phyloP scores from a whole-genome alignment of 2,888 invertebrate genomes.

The Drosophila anomalipes region DNA sequence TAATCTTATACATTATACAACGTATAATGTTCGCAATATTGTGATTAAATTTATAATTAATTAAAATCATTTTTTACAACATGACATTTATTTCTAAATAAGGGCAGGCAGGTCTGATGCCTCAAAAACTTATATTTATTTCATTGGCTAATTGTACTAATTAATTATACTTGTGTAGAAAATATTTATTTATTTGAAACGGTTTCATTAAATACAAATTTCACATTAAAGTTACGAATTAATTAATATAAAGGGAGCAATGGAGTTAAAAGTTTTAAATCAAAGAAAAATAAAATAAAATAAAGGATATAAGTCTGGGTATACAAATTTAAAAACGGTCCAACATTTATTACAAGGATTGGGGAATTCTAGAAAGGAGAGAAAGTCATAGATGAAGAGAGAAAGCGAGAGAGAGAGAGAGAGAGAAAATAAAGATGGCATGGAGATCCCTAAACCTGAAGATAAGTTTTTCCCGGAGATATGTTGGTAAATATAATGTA shows the following conservation, averaged over 20 bases:
- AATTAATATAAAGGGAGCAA: background rate
- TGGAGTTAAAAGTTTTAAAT: background rate
- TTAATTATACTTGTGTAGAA: background rate
- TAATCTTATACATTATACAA: background rate
- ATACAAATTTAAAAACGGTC: background rate
- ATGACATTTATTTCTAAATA: background rate
- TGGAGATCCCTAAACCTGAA: fast-evolving
- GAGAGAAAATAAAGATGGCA: background rate
- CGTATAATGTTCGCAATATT: background rate
- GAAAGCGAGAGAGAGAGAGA: background rate
- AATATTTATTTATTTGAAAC: too few species aligned
- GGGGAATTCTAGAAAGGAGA: background rate
- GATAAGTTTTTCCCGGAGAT: background rate
- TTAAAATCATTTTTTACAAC: background rate
- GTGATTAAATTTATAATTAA: background rate
- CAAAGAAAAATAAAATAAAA: background rate
- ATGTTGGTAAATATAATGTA: background rate
- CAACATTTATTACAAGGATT: background rate
- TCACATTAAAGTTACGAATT: background rate
- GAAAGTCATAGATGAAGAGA: too few species aligned
- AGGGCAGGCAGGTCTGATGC: background rate
- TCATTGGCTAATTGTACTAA: too few species aligned
- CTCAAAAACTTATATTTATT: background rate
- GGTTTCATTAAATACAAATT: background rate
- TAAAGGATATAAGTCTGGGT: background rate